These are phyloP conservation scores for Xanthorhoe designata DNA, from an alignment of 2,888 invertebrate species.

Conservation along the genomic window DNA sequence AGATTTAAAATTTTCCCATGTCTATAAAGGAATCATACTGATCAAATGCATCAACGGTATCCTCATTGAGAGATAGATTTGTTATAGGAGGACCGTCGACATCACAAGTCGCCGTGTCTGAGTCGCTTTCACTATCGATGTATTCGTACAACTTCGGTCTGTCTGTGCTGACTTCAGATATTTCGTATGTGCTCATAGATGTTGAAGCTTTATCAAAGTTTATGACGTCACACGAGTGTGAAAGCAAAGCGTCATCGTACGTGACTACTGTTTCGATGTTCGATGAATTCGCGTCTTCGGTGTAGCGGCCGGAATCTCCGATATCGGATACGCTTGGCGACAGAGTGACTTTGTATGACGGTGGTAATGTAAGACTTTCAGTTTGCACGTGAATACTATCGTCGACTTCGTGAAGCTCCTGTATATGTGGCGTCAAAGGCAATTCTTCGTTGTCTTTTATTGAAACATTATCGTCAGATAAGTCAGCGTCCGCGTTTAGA, in stretches of 20 bases:
- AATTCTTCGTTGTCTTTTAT: constrained; percentile 52
- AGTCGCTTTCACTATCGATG: constrained; percentile 73
- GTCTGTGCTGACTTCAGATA: constrained; percentile 47
- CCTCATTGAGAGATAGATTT: constrained; percentile 54
- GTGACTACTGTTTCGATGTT: constrained; percentile 61
- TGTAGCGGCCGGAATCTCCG: constrained; percentile 75
- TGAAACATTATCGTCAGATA: constrained; percentile 73
- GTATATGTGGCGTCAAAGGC: constrained; percentile 48
- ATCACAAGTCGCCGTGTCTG: constrained; percentile 74
- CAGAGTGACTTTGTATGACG: constrained; percentile 58
- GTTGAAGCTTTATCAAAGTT: constrained; percentile 61
- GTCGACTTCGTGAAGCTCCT: constrained; percentile 49
- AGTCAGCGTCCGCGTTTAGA: constrained; percentile 72
- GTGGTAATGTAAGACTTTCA: constrained; percentile 56
- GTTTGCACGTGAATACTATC: constrained; percentile 56
- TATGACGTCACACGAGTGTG: constrained; percentile 69
- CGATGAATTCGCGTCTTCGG: constrained; percentile 74
- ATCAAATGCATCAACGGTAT: constrained; percentile 70
- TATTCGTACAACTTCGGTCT: constrained; percentile 61
- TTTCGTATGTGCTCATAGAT: constrained; percentile 47
- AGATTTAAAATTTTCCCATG: constrained; percentile 78
- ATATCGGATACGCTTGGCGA: constrained; percentile 72
- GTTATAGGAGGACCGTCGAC: constrained; percentile 44
- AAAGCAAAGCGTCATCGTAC: constrained; percentile 75
- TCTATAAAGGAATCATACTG: constrained; percentile 84